Evolutionary conservation across 64 coral and sea anemone genomes (phyloP).

Genomic region (Porites australiensis): DNA sequence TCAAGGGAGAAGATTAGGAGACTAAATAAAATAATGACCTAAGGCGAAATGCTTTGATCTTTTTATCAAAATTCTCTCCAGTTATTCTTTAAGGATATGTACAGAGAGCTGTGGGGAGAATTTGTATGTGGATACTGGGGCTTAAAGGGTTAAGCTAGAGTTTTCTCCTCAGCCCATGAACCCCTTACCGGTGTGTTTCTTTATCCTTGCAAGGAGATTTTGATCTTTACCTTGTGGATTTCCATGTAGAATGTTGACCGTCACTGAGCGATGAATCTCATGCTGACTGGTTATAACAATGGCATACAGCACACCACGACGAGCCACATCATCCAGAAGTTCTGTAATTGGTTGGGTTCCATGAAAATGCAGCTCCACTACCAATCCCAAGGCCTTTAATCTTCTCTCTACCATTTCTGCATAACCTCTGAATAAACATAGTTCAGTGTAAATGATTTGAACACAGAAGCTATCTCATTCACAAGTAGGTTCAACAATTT

Average conservation of each 20-base stretch:
- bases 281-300: constrained; percentile 96
- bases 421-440: constrained; percentile 74
- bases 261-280: constrained; percentile 99
- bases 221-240: constrained; percentile 93
- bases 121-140: neutral
- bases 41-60: no score
- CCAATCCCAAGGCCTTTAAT: constrained; percentile 78
- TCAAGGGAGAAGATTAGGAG: no score
- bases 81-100: no score
- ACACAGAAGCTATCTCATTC: no score
- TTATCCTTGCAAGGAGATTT: constrained; percentile 54
- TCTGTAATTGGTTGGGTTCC: constrained; percentile 79
- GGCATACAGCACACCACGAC: constrained; percentile 90
- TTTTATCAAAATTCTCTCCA: no score
- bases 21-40: no score
- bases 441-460: no score
- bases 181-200: constrained; percentile 26
- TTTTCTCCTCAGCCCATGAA: neutral
- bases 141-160: neutral
- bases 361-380: constrained; percentile 90
- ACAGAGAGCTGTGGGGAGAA: no score
- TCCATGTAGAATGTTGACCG: constrained; percentile 96
- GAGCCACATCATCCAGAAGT: constrained; percentile 85
- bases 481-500: no score
- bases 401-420: constrained; percentile 93